These are phyloP conservation scores for Ruditapes philippinarum DNA, from an alignment of 1,140 invertebrate species.

Conservation along the genomic window DNA sequence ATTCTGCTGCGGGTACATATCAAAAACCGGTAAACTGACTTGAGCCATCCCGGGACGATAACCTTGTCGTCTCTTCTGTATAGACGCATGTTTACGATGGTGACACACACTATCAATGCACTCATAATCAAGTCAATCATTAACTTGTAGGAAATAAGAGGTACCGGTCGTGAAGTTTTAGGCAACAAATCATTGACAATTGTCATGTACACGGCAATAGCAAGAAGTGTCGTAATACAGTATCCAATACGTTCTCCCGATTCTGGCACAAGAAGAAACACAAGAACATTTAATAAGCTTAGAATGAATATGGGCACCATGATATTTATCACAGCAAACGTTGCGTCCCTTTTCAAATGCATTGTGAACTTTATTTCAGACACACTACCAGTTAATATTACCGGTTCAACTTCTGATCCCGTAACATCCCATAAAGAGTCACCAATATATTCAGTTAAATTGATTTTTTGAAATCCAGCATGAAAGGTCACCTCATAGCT, in stretches of 20 bases:
- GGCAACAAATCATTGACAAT: conserved; percentile 89
- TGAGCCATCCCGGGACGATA: background rate
- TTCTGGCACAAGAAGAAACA: conserved; percentile 89
- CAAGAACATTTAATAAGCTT: conserved; percentile 88
- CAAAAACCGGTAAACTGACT: background rate
- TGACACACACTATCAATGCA: conserved; percentile 18
- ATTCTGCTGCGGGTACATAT: background rate
- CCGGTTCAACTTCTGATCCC: background rate
- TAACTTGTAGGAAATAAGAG: conserved; percentile 73
- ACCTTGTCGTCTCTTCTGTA: background rate
- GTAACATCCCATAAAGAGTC: background rate
- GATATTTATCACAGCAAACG: conserved; percentile 88
- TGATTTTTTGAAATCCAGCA: background rate
- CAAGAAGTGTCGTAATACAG: conserved; percentile 88
- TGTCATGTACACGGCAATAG: conserved; percentile 89
- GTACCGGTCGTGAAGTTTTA: conserved; percentile 88
- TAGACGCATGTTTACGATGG: conserved; percentile 21
- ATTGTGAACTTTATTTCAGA: conserved; percentile 21
- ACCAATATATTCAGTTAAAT: background rate
- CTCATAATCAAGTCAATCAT: conserved; percentile 52
- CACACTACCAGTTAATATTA: background rate
- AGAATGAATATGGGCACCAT: conserved; percentile 89
- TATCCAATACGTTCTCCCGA: conserved; percentile 89
- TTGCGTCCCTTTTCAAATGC: conserved; percentile 73
- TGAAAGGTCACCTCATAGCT: conserved; percentile 33